Evolutionary conservation across 2,797 vertebrate species (phyloP), one percentile per base, ranked within the genome.

Genomic region (Pampus argenteus): DNA sequence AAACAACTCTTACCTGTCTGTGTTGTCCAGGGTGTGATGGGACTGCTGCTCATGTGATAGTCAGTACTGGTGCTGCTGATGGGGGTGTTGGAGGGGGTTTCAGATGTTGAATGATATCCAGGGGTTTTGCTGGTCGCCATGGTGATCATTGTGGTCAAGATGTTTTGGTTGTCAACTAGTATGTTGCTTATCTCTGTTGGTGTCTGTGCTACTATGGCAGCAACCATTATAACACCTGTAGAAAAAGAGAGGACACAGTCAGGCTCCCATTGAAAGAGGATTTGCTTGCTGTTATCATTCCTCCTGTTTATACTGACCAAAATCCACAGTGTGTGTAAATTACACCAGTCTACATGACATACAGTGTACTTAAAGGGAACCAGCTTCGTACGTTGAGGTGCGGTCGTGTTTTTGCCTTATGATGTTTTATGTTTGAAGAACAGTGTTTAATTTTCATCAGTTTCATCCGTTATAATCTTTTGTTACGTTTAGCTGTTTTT

Each of bases 221-320:
- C 67, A 20, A 67, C 36, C 52, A 74, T 25, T 42, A 72, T 2
- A 17, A 89, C 25, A 66, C 75, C 91, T 91, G 64, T 14, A 65
- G 11, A 4, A 71, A 36, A 60, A 4, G 13, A 61, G 9, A 42
- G 2, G 11, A 40, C 38, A 40, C 5, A 44, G 40, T 18, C 6
- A 18, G 17, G 6, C n/a, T 6, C 40, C 6, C 40, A 17, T 18
- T 34, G 31, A 34, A 34, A 34, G 11, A 34, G 2, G 31, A 10
- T 34, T 34, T 36, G 34, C 11, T 36, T 13, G 34, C 34, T 36
- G 34, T 13, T 9, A n/a, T n/a, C n/a, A 31, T 31, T 36, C 34
- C 11, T 36, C 34, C 10, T 36, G 34, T 11, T 36, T 11, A 36
- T 13, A 36, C 3, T 36, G 34, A 13, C n/a, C n/a, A n/a, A n/a